A percentile compares a stretch with the other conserved stretches of the same genome.
These are phyloP conservation scores for Perca flavescens DNA, from an alignment of 2,113 vertebrate species.

Conservation along the genomic window DNA sequence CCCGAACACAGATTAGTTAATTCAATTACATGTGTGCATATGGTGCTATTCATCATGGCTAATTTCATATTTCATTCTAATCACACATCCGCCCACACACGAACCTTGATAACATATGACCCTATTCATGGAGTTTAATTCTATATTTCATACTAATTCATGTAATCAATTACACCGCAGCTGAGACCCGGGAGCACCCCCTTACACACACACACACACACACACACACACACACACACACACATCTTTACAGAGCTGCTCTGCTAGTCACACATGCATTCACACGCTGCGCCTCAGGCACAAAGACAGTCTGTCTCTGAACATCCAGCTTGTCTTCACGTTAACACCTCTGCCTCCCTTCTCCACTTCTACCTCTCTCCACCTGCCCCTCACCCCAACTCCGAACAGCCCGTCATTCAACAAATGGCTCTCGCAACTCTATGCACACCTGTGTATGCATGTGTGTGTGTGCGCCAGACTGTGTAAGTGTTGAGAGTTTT, in stretches of 20 bases:
- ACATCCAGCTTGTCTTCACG: conserved; percentile 76
- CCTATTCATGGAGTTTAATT: conserved; percentile 69
- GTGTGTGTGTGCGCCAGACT: conserved; percentile 19
- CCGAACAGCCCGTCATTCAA: conserved; percentile 77
- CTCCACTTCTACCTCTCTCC: conserved; percentile 72
- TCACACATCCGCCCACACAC: conserved; percentile 40
- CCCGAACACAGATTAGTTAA: conserved; percentile 61
- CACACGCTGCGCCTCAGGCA: conserved; percentile 59
- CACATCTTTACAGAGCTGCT: conserved; percentile 10
- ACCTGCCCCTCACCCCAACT: conserved; percentile 43
- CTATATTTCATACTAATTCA: conserved; percentile 66
- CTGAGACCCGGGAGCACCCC: conserved; percentile 57
- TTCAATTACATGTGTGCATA: conserved; percentile 67
- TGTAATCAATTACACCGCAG: conserved; percentile 75
- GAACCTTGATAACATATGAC: conserved; percentile 49
- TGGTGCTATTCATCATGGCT: conserved; percentile 66
- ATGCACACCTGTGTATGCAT: conserved; percentile 53
- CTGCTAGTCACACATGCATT: conserved; percentile 41
- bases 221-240: conserved; percentile 34
- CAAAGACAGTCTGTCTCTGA: conserved; percentile 79
- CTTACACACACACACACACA: conserved; percentile 19
- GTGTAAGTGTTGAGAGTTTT: conserved; percentile 42
- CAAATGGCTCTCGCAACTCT: conserved; percentile 58
- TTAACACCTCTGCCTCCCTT: conserved; percentile 79
- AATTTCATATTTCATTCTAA: conserved; percentile 74